Base-by-base conservation (phyloP, 1,140 invertebrate species). In the Lepidotrigona ventralis region DNA sequence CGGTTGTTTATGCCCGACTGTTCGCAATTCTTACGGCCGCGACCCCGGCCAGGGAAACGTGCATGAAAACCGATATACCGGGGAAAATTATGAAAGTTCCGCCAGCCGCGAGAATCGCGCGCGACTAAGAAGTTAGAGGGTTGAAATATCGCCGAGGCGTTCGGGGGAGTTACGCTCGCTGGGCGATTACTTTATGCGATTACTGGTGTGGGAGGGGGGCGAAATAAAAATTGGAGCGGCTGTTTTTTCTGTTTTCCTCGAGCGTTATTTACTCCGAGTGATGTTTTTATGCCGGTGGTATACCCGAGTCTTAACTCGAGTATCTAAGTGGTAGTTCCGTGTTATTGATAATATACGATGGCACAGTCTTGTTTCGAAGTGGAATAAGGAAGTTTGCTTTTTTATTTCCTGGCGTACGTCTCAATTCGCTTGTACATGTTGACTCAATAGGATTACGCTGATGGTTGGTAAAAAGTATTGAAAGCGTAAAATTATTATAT, bases 301-400 rank as follows among this genome's bases (percentile, higher is more conserved):
- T 46, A 46, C 39, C 39, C n/a, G 15, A 17, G 63, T 6, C 23
- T 60, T 23, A 4, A 60, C 21, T 14, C 58, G 12, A n/a, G 23
- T 60, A 11, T 4, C 23, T 1, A 23, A 0, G 23, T 12, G 23
- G 4, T 19, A 12, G 58, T n/a, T 60, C n/a, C 5, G 14, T 14
- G 23, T 12, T 60, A 60, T n/a, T 1, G 58, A n/a, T 0, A 5
- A 60, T 60, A 14, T 12, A 5, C 58, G 23, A n/a, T 1, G 14
- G 58, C 58, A 1, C 3, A 11, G 2, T 23, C 11, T 60, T 1
- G 23, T 60, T 60, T 5, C 23, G 3, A n/a, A 23, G 3, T 14
- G n/a, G 12, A 60, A n/a, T 11, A 14, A n/a, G 11, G 0, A 60
- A 12, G n/a, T n/a, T 14, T 0, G 0, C 11, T 5, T 3, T 60